phyloP scores from a whole-genome alignment of 2,113 vertebrate genomes.

The Oxyruncus cristatus region DNA sequence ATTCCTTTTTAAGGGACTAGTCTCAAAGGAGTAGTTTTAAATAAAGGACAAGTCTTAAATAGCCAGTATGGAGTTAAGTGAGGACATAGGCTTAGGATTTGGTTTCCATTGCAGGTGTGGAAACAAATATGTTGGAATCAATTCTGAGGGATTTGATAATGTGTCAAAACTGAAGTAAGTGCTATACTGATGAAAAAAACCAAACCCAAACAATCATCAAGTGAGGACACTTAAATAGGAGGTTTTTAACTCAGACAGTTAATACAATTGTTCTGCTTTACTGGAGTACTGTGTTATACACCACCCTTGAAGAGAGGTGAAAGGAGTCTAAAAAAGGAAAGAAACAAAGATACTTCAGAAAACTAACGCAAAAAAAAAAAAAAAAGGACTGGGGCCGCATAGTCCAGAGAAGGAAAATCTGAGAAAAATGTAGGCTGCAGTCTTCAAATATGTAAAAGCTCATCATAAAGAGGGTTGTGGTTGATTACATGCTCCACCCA shows the following conservation, averaged over 20 bases:
- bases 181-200: background rate
- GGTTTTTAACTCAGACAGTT: background rate
- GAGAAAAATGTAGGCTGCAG: background rate
- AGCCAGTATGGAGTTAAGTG: background rate
- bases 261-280: background rate
- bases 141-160: background rate
- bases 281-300: background rate
- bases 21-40: background rate
- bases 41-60: background rate
- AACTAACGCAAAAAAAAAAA: background rate
- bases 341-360: background rate
- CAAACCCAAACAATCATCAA: background rate
- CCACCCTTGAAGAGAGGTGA: background rate
- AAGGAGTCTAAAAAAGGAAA: background rate
- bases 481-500: background rate
- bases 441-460: background rate
- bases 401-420: background rate
- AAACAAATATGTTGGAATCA: background rate
- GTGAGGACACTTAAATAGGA: background rate
- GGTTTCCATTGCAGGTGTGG: background rate
- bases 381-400: background rate
- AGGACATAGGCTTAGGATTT: background rate
- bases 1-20: background rate
- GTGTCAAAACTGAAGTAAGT: background rate
- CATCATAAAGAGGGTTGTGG: background rate